Conservation (phyloP, 2,888 invertebrate genomes). For the Acronicta leporina region DNA sequence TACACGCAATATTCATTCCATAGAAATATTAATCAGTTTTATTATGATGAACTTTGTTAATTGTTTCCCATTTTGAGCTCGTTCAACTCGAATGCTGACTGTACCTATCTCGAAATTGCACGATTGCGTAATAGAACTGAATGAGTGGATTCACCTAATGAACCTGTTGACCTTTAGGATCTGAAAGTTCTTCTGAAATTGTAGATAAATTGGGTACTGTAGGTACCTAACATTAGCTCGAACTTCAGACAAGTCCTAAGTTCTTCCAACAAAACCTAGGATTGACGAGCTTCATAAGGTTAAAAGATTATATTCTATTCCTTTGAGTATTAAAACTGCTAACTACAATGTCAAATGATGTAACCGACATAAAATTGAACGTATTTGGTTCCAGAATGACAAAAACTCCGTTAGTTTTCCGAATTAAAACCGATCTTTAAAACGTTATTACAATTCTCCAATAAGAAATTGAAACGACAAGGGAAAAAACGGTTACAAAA, state of each 20-base stretch:
- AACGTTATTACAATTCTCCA: constrained; percentile 39
- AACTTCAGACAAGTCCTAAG: no score
- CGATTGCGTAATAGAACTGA: constrained; percentile 40
- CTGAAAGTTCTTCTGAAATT: no score
- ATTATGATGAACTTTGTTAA: constrained; percentile 55
- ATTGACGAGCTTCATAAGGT: no score
- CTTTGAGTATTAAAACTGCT: no score
- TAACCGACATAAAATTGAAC: no score
- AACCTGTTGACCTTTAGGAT: constrained; percentile 12
- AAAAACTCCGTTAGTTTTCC: no score
- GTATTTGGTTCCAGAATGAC: no score
- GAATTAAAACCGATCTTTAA: constrained; percentile 21
- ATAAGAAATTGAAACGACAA: constrained; percentile 61
- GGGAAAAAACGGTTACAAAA: constrained; percentile 56
- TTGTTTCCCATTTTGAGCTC: constrained; percentile 44
- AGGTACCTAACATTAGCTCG: no score
- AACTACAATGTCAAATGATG: no score
- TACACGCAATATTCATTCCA: constrained; percentile 32
- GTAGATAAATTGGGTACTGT: no score
- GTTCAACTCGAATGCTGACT: constrained; percentile 37
- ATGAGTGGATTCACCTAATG: constrained; percentile 40
- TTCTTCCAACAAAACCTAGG: no score
- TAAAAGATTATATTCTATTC: no score
- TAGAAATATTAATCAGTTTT: constrained; percentile 53
- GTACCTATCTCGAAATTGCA: constrained; percentile 40